A percentile compares a stretch with the other conserved stretches of the same genome.
These are phyloP conservation scores for Cassiopea andromeda DNA, from an alignment of 30 jellyfish, hydroid and myxozoan genomes.

Conservation along the genomic window DNA sequence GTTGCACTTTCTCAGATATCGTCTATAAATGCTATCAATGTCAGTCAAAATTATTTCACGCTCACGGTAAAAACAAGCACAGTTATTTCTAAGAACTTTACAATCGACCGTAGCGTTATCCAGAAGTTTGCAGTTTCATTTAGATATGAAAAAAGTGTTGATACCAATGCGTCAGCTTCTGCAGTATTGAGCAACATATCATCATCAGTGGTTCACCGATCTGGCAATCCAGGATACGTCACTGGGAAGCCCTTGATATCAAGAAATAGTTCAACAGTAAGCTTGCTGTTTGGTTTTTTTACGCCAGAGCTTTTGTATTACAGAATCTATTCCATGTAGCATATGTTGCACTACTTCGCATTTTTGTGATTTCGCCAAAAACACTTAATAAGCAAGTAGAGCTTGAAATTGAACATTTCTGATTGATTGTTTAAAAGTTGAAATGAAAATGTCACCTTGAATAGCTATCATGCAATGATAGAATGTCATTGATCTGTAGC, in stretches of 20 bases:
- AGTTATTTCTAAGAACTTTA: conserved; percentile 12
- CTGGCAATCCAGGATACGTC: conserved; percentile 87
- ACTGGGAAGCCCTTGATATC: conserved; percentile 69
- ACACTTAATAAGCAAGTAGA: no score
- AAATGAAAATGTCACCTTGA: no score
- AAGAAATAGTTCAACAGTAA: conserved; percentile 39
- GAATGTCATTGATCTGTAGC: no score
- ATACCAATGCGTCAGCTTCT: conserved; percentile 38
- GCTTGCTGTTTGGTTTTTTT: neutral
- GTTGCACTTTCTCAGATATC: neutral
- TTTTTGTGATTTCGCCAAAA: no score
- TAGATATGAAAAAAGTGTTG: conserved; percentile 11
- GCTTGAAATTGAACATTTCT: no score
- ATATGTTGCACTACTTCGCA: no score
- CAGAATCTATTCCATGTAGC: no score
- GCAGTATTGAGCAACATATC: neutral
- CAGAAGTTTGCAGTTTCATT: conserved; percentile 70
- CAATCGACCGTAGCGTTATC: conserved; percentile 31
- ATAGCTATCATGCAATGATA: no score
- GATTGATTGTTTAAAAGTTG: no score
- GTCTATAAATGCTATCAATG: no score
- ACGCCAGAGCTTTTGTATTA: no score
- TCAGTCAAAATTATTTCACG: neutral
- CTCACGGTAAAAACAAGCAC: conserved; percentile 44
- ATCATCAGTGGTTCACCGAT: conserved; percentile 25